Base-by-base conservation (phyloP, 2,113 vertebrate genomes). In the Heterotilapia buettikoferi region DNA sequence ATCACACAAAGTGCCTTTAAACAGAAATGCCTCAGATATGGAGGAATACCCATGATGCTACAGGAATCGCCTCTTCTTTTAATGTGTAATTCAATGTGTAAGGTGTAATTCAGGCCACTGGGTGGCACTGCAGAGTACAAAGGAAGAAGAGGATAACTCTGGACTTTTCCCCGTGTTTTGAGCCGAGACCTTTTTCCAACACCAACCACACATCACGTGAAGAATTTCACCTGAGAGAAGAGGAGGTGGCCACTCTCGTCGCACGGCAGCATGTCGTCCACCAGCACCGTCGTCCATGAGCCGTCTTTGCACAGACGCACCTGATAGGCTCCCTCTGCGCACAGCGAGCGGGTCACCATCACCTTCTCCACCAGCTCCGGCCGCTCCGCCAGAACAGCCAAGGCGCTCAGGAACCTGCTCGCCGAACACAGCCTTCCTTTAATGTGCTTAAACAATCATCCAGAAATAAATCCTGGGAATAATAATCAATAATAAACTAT, bases 221-320 rank as follows among this genome's bases (percentile, higher is more conserved):
- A 80, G 5, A 4, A 2, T 94, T 50, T 56, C 43, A 99, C 98
- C 98, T 98, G 98, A 0, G 98, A 99, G 97, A 99, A 99, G 92
- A 99, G 98, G 45, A 99, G 97, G 92, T 97, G 98, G 0, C 98
- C 97, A 2, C 95, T 97, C 88, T 99, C 98, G 1, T 99, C 98
- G 0, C 98, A 99, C 0, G 98, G 98, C 94, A 99, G 96, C 98
- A 98, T 98, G 96, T 99, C 98, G 2, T 99, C 98, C 95, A 99
- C 98, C 92, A 99, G 96, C 91, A 99, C 98, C 0, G 98, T 99
- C 31, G 96, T 98, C 98, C 98, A 99, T 0, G 97, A 98, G 79
- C 98, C 98, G 0, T 99, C 98, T 90, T 99, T 99, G 94, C 98
- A 99, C 6, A 99, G 97, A 31, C 98, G 96, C 57, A 99, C 98